These are phyloP conservation scores for Drosophila atroscutellata DNA, from an alignment of 2,888 invertebrate species.

Conservation along the genomic window DNA sequence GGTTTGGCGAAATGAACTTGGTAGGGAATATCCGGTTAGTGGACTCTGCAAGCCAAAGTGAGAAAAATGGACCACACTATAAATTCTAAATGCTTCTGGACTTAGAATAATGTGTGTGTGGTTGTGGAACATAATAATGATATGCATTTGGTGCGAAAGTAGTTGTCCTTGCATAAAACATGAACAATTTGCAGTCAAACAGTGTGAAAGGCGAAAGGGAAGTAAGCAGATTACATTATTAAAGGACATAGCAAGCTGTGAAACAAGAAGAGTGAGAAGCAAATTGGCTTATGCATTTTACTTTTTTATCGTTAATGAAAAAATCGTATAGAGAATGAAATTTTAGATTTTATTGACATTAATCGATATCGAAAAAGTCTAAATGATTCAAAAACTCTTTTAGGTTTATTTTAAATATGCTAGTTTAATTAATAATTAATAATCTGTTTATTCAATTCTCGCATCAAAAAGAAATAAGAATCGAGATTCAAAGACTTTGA, in stretches of 20 bases:
- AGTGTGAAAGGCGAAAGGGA: too few species aligned
- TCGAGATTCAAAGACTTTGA: not conserved
- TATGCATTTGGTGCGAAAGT: not conserved
- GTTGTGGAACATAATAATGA: not conserved
- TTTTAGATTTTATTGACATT: constrained; percentile 4
- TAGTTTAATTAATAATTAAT: not conserved
- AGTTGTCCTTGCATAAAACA: not conserved
- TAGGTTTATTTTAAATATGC: not conserved
- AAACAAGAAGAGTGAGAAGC: constrained; percentile 2
- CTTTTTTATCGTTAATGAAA: not conserved
- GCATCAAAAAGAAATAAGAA: constrained; percentile 2
- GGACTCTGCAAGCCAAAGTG: constrained; percentile 16
- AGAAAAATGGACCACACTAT: constrained; percentile 4
- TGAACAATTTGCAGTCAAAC: not conserved
- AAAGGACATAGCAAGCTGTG: not conserved
- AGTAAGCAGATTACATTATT: not conserved
- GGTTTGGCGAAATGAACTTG: constrained; percentile 40
- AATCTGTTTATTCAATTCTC: not conserved
- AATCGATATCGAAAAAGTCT: not conserved
- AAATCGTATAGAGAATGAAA: not conserved
- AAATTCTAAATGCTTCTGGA: constrained; percentile 16
- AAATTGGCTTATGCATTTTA: not conserved
- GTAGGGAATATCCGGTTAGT: constrained; percentile 24
- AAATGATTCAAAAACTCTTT: not conserved
- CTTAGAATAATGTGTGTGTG: constrained; percentile 20